Evolutionary conservation across 2,888 invertebrate species (phyloP), one percentile per base, ranked within the genome.

Genomic region (Craniophora ligustri): DNA sequence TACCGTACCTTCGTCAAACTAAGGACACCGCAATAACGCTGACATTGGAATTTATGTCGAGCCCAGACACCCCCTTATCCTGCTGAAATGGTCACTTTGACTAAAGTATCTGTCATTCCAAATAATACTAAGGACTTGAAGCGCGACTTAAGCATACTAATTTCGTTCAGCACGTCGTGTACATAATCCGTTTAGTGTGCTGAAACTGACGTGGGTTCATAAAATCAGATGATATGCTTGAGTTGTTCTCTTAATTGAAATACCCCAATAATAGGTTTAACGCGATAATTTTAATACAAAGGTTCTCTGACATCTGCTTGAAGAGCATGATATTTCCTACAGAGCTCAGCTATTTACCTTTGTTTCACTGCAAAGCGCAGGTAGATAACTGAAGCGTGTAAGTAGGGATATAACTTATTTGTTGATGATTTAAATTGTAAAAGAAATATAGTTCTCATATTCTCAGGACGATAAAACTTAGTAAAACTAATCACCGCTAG

Each of bases 1-100:
- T 76, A 65, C 75, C 72, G 77, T 81, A 91, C 91, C 91, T 90
- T 91, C 89, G 89, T 91, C 91, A 91, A 88, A 87, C 78, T 82
- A 81, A 86, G 83, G 82, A 84, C 82, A 77, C 84, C 85, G 81
- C 86, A 89, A 88, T 90, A 88, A 87, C 80, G 85, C 84, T 75
- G 81, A 79, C 86, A 81, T 81, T 61, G 85, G 88, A 89, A 89
- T 89, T 90, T 87, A 88, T 89, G 89, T 88, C 88, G 82, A 85
- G 84, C 85, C 83, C 82, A 86, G 83, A 67, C 74, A 61, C 78
- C 82, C 84, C 80, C 81, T 84, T 80, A 81, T 82, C 81, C 79
- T 70, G 68, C 76, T 76, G 75, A 85, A 87, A 86, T 84, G 85
- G 85, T 88, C 86, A 87, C 85, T 86, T 85, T 78, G 69, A 84